Base-by-base conservation (phyloP, 1,140 invertebrate species). In the Penaeus japonicus region DNA sequence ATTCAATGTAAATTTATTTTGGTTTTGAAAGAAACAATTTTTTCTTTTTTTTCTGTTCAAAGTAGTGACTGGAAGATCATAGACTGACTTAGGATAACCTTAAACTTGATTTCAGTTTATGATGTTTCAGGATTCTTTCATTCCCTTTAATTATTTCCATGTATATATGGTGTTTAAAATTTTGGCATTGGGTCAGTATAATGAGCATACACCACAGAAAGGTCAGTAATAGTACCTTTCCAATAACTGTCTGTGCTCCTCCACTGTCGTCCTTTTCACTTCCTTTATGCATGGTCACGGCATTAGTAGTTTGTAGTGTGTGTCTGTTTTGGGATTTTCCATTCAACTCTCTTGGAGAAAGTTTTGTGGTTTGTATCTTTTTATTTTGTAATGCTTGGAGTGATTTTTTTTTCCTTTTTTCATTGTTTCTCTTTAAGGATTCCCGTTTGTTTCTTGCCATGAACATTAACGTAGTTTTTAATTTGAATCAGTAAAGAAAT, bases 211-310 rank as follows among this genome's bases (percentile, higher is more conserved):
- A 57, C 77, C 86, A 88, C 54, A 85, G 80, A 88, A 88, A 88
- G 86, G 86, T 88, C 86, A 88, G 86, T 88, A 88, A 82, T 82
- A 77, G 77, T 79, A 70, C 86, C 80, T 88, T 82, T 83, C 80
- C 79, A 55, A 83, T 47, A 32, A 82, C 55, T 82, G 55, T 75
- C 54, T 87, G 65, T 88, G 86, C 78, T 73, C 81, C 47, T 87
- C 35, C 59, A 22, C 59, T 70, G 47, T 47, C 15, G 47, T 47
- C 47, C 47, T 47, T 7, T 47, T 47, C 15, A 15, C 47, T 47
- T 47, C 47, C 47, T 12, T n/a, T 47, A 15, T 47, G 47, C 47
- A 47, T 47, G 47, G 47, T 47, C 10, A 47, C 47, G 15, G 47
- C 47, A 47, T 47, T 47, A 1, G 47, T 47, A 47, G 47, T 47